Conservation (phyloP, 1,140 invertebrate species). For the Drosophila orena region DNA sequence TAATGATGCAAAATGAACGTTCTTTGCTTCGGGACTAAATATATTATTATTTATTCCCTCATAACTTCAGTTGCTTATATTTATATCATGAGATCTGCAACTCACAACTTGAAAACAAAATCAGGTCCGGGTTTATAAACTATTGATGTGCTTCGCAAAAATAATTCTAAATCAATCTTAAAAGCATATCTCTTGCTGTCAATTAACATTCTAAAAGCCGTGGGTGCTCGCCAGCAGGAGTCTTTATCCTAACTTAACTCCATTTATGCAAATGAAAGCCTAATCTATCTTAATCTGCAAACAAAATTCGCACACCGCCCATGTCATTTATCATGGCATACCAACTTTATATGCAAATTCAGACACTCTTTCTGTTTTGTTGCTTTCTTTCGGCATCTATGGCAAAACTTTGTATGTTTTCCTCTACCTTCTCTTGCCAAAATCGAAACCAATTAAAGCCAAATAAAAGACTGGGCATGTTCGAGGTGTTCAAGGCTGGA, state of each 20-base stretch:
- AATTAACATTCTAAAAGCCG: constrained; percentile 20
- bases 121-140: too few species aligned
- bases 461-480: constrained; percentile 55
- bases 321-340: constrained; percentile 49
- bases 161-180: not conserved
- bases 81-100: too few species aligned
- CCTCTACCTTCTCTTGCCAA: constrained; percentile 50
- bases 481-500: constrained; percentile 40
- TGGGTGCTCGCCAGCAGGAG: constrained; percentile 31
- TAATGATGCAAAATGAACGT: too few species aligned
- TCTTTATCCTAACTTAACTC: constrained; percentile 39
- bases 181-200: not conserved
- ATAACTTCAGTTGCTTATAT: too few species aligned
- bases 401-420: constrained; percentile 60
- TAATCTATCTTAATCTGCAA: constrained; percentile 35
- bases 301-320: constrained; percentile 55
- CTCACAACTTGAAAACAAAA: too few species aligned
- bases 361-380: constrained; percentile 26
- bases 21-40: too few species aligned
- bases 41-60: too few species aligned
- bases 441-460: constrained; percentile 62
- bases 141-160: not conserved
- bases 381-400: constrained; percentile 40
- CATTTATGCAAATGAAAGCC: constrained; percentile 47
- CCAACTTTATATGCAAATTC: constrained; percentile 66